Base-by-base conservation (phyloP, 2,888 invertebrate genomes). In the Lordiphosa fenestrarum region DNA sequence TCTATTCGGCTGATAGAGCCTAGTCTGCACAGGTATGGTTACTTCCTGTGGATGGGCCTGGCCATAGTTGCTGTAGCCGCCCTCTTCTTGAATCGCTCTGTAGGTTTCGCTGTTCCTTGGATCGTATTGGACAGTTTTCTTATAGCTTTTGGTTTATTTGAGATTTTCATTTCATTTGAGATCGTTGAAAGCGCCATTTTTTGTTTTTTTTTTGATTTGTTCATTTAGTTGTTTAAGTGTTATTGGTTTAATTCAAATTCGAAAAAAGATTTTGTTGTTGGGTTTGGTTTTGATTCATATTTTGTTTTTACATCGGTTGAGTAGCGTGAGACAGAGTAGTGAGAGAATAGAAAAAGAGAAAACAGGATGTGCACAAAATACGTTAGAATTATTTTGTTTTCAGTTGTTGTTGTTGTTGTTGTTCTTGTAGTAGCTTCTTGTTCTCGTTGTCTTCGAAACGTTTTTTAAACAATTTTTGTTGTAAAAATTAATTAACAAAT, bases 91-190 rank as follows among this genome's bases (percentile, higher is more conserved):
- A 69, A 96, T 92, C 85, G 95, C 95, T 91, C 94, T 94, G 92
- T 93, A 96, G 59, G 96, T 95, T 90, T 96, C 96, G 88, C 96
- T 96, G 91, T 94, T 94, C 89, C 95, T 94, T 77, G 96, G 96
- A 92, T 96, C 96, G 92, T 94, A 96, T 88, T 92, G 92, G 88
- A 93, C 90, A 72, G 94, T 93, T 89, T 93, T 93, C 92, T 93
- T 93, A 77, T 88, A 88, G 77, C 88, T 88, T 57, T 53, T 30
- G 30, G 21, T 59, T 38, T 57, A 13, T 48, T 58, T 44, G 51
- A 40, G 19, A 46, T 58, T 58, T 53, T 51, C 40, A 42, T 65
- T 53, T 59, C 33, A 46, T 59, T 54, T 64, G 53, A 61, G 49
- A 53, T 63, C 53, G 56, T 53, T 59, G 61, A 64, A 64, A 64